Percentiles rank a stretch among this genome's conserved stretches.
phyloP scores from a whole-genome alignment of 2,888 invertebrate species.

The Dysmachus trigonus region DNA sequence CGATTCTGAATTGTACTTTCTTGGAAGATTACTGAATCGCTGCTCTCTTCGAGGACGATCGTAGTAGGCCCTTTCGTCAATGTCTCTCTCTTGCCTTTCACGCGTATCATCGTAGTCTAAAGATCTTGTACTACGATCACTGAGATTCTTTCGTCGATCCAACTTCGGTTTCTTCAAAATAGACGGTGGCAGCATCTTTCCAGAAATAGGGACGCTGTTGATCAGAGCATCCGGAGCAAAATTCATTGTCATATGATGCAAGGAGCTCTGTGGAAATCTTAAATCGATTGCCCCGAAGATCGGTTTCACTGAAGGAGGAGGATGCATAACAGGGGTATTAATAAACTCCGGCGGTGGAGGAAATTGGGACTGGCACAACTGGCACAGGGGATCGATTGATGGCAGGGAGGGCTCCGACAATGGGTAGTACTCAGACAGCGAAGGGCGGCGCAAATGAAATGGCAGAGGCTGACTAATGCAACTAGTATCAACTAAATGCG shows the following conservation, averaged over 20 bases:
- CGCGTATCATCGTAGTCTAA: conserved; percentile 61
- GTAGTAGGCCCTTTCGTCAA: background rate
- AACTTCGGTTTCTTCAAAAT: conserved; percentile 46
- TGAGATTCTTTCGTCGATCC: conserved; percentile 60
- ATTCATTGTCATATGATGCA: conserved; percentile 1
- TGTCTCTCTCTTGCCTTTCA: background rate
- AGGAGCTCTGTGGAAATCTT: conserved; percentile 7
- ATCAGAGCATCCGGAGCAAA: conserved; percentile 51
- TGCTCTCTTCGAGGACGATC: background rate
- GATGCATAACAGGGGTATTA: background rate
- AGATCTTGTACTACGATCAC: conserved; percentile 61
- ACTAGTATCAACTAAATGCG: conserved; percentile 18
- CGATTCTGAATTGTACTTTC: conserved; percentile 62
- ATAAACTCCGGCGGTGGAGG: background rate
- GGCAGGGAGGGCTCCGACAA: conserved; percentile 61
- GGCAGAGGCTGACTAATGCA: conserved; percentile 24
- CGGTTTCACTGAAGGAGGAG: conserved; percentile 58
- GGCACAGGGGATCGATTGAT: conserved; percentile 58
- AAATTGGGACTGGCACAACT: background rate
- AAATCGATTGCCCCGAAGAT: conserved; percentile 58
- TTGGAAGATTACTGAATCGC: background rate
- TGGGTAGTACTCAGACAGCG: conserved; percentile 60
- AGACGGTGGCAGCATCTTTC: background rate
- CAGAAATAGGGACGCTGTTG: conserved; percentile 28
- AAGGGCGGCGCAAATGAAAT: conserved; percentile 55